Evolutionary conservation across 2,888 invertebrate genomes (phyloP).

Genomic region (Trypoxylon attenuatum): DNA sequence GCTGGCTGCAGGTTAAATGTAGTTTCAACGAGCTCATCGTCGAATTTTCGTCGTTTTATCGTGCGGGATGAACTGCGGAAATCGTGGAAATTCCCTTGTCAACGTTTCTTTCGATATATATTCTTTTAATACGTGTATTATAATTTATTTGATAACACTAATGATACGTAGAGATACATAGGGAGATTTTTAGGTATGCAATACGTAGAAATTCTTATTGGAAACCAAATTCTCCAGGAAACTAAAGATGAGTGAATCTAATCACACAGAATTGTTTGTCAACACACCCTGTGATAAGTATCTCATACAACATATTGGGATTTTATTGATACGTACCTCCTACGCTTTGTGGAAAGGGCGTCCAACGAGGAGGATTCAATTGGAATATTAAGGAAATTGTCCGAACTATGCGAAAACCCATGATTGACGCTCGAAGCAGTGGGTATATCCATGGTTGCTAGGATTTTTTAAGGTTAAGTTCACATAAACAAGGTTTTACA

Average conservation of each 20-base stretch:
- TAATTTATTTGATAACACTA: too few relatives aligned
- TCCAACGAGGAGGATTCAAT: conserved; percentile 67
- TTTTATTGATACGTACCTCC: conserved; percentile 59
- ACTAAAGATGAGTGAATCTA: background rate
- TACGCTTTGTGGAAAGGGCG: conserved; percentile 68
- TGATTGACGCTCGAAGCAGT: conserved; percentile 62
- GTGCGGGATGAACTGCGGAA: conserved; percentile 89
- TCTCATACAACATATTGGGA: background rate
- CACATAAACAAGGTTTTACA: conserved; percentile 22
- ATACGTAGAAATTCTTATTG: too few relatives aligned
- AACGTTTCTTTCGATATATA: too few relatives aligned
- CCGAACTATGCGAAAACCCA: conserved; percentile 57
- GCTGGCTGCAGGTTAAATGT: conserved; percentile 72
- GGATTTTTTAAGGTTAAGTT: conserved; percentile 23
- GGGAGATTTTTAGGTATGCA: too few relatives aligned
- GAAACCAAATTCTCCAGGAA: too few relatives aligned
- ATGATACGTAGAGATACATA: too few relatives aligned
- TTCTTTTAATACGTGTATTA: too few relatives aligned
- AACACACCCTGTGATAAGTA: too few relatives aligned
- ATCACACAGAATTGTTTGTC: background rate
- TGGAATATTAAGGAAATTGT: conserved; percentile 66
- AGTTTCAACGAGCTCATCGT: conserved; percentile 94
- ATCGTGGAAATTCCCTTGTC: too few relatives aligned
- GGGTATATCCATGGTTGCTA: conserved; percentile 42
- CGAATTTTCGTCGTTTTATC: conserved; percentile 96